These are phyloP conservation scores for Heteronetta atricapilla DNA, from an alignment of 2,113 vertebrate genomes.

Conservation along the genomic window DNA sequence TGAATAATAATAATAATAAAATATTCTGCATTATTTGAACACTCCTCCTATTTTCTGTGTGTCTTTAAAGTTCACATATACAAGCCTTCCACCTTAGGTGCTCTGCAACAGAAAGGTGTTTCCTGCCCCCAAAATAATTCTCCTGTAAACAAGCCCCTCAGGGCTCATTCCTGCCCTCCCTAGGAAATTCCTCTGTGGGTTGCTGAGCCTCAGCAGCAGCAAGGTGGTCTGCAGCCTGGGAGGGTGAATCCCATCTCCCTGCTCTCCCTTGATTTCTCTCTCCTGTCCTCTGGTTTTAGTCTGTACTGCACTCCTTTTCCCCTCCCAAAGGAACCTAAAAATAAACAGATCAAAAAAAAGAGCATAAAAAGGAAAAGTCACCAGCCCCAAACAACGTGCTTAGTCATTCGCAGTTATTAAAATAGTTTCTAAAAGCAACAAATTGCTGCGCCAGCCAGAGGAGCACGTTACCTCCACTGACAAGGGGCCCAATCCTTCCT, in stretches of 20 bases:
- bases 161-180: neutral
- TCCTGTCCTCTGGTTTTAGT: conserved; percentile 8
- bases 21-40: neutral
- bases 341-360: conserved; percentile 42
- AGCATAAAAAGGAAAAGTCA: conserved; percentile 33
- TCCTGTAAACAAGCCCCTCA: neutral
- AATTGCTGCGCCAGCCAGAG: conserved; percentile 22
- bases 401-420: conserved; percentile 32
- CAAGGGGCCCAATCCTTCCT: neutral
- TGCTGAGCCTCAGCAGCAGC: neutral
- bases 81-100: neutral
- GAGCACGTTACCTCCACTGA: neutral
- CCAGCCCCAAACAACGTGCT: conserved; percentile 38
- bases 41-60: neutral
- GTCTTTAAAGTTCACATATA: neutral
- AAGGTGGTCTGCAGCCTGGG: neutral
- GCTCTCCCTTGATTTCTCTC: neutral
- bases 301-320: neutral
- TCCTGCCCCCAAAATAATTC: conserved; percentile 12
- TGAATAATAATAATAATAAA: neutral
- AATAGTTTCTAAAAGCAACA: conserved; percentile 52
- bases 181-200: neutral
- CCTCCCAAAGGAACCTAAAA: conserved; percentile 48
- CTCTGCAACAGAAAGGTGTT: neutral
- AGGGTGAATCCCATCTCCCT: neutral